Conservation (phyloP, 2,797 vertebrate genomes). For the Cyclopterus lumpus region DNA sequence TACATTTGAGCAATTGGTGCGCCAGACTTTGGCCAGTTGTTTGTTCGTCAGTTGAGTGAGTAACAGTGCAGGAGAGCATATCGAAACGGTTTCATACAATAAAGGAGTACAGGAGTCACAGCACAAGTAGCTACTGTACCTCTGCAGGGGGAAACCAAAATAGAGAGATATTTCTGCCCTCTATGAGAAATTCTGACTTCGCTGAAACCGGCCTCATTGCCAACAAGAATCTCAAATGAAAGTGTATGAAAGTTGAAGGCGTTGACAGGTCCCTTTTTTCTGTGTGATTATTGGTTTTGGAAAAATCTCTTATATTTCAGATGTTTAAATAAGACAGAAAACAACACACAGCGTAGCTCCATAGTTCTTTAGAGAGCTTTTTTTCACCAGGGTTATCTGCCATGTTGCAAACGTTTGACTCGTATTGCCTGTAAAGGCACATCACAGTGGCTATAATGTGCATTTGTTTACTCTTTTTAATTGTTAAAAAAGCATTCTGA, state of each 20-base stretch:
- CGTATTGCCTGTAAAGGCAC: conserved; percentile 4
- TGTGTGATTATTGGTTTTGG: conserved; percentile 11
- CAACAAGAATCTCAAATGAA: conserved; percentile 17
- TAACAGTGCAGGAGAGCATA: neutral
- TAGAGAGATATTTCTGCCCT: conserved; percentile 18
- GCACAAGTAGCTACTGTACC: neutral
- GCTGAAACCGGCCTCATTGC: neutral
- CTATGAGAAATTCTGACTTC: conserved; percentile 11
- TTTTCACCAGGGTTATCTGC: neutral
- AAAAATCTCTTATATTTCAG: neutral
- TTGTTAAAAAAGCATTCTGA: conserved; percentile 11
- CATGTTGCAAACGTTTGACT: neutral
- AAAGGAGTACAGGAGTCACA: neutral
- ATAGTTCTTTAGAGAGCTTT: neutral
- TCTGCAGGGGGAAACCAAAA: neutral
- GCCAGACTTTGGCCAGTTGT: neutral
- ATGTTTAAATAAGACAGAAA: conserved; percentile 24
- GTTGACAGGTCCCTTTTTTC: neutral
- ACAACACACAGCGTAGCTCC: neutral
- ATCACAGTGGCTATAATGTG: neutral
- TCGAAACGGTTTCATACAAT: neutral
- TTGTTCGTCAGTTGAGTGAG: neutral
- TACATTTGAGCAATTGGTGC: neutral
- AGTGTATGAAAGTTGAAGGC: neutral
- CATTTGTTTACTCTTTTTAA: conserved; percentile 23